Evolutionary conservation across 1,140 invertebrate genomes (phyloP), one percentile per base, ranked within the genome.

Genomic region (Calephelis virginiensis): DNA sequence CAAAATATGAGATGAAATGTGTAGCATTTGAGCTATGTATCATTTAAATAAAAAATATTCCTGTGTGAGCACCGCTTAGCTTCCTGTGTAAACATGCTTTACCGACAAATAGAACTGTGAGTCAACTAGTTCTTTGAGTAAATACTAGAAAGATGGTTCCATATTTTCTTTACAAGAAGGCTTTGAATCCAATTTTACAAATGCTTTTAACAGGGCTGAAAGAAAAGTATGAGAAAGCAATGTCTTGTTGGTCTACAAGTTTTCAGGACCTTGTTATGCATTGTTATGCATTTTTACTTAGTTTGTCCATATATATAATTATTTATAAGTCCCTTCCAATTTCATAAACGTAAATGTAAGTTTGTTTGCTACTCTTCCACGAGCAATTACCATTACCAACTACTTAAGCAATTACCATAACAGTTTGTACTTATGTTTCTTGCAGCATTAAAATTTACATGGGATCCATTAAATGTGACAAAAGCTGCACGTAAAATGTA

Each of bases 91-190:
- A 28, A 56, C 53, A 56, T 12, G 11, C 8, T 28, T 56, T 56
- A 37, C 53, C n/a, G n/a, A 49, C n/a, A 56, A 56, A 56, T 56
- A 28, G 53, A 56, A 56, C 53, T 56, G 11, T 28, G 12, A 56
- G 49, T 53, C 53, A 56, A 56, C 53, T 56, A 56, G 53, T 56
- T 37, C 53, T 56, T 56, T 56, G 50, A 56, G 50, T 37, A 56
- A 56, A 56, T 56, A 37, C 17, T 28, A 14, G 50, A 37, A 37
- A 56, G 50, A 56, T 56, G 53, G 53, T 37, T 56, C 28, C 53
- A 56, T 56, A 37, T 56, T 56, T 56, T 56, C 53, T 56, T 56
- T 56, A 56, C 28, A 56, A 56, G 53, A 56, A 56, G 53, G 53
- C 53, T 56, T 56, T 56, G 53, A 56, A 56, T 56, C 53, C 53